Evolutionary conservation across 2,888 invertebrate genomes (phyloP).

Genomic region (Sicus ferrugineus): DNA sequence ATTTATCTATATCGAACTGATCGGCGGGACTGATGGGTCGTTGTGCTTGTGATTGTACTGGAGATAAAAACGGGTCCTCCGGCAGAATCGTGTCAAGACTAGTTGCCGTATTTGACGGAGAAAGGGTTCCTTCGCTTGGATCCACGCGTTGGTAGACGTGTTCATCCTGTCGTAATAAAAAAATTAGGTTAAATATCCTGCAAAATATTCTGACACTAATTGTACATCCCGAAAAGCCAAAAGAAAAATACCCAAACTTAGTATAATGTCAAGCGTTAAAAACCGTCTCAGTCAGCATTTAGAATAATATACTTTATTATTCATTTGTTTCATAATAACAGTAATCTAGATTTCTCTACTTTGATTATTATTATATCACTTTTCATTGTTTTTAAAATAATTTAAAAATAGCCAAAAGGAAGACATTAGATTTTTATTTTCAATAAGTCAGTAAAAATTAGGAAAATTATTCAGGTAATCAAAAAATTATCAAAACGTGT

Average conservation of each 20-base stretch:
- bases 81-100: constrained; percentile 67
- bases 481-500: too few relatives aligned
- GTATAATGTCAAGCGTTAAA: too few relatives aligned
- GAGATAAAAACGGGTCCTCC: constrained; percentile 61
- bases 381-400: too few relatives aligned
- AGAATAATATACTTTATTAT: not conserved
- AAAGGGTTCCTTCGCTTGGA: constrained; percentile 65
- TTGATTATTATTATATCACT: too few relatives aligned
- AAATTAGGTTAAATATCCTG: constrained; percentile 21
- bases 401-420: too few relatives aligned
- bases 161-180: constrained; percentile 50
- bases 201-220: not conserved
- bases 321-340: not conserved
- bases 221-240: not conserved
- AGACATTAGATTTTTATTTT: too few relatives aligned
- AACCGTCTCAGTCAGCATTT: not conserved
- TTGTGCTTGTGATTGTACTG: constrained; percentile 48
- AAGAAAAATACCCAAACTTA: not conserved
- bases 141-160: constrained; percentile 62
- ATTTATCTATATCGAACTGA: constrained; percentile 49
- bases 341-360: too few relatives aligned
- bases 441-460: too few relatives aligned
- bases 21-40: constrained; percentile 30
- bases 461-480: too few relatives aligned
- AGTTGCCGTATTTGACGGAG: constrained; percentile 71